Percentiles rank a stretch among this genome's conserved stretches.
These are phyloP conservation scores for Biston stratarius DNA, from an alignment of 2,888 invertebrate species.

Conservation along the genomic window DNA sequence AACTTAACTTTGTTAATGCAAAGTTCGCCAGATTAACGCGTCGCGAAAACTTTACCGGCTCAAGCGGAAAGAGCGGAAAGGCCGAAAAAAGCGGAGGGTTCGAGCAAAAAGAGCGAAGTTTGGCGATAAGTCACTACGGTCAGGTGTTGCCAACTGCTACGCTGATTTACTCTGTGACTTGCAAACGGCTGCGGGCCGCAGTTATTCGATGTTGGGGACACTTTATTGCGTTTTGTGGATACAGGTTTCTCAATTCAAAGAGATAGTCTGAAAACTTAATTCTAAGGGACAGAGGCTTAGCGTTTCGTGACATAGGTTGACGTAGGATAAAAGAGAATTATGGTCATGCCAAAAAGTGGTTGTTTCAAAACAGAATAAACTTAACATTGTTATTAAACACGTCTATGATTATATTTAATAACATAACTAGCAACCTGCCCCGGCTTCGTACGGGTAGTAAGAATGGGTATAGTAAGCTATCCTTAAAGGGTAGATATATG, in stretches of 20 bases:
- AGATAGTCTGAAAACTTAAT: constrained; percentile 7
- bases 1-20: constrained; percentile 41
- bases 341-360: neutral
- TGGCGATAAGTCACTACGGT: constrained; percentile 50
- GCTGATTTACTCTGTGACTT: constrained; percentile 55
- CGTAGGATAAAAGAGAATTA: neutral
- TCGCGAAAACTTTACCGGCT: constrained; percentile 43
- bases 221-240: constrained; percentile 37
- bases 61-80: constrained; percentile 44
- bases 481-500: too few species aligned
- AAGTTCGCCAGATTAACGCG: constrained; percentile 46
- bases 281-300: constrained; percentile 1
- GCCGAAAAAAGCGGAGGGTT: constrained; percentile 22
- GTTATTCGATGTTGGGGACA: constrained; percentile 37
- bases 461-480: too few species aligned
- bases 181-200: constrained; percentile 42
- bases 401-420: too few species aligned
- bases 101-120: constrained; percentile 49
- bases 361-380: too few species aligned
- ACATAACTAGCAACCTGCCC: too few species aligned
- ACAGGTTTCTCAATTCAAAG: constrained; percentile 22
- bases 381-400: too few species aligned
- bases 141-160: constrained; percentile 54
- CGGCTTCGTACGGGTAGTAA: too few species aligned
- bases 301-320: neutral